Evolutionary conservation across 64 coral and sea anemone genomes (phyloP), one percentile per base, ranked within the genome.

Genomic region (Acropora yongei): DNA sequence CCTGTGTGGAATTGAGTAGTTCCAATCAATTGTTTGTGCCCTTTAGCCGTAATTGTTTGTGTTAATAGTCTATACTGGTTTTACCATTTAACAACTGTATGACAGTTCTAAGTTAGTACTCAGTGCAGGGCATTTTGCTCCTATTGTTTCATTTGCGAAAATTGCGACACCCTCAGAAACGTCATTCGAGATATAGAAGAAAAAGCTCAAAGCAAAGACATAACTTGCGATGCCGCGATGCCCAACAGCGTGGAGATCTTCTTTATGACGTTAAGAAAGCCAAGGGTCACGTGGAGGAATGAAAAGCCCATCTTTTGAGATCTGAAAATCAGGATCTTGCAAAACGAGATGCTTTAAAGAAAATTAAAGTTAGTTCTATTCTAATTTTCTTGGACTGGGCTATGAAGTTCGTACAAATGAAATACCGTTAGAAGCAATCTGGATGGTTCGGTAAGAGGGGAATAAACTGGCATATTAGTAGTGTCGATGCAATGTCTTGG

Each of bases 261-360:
- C 87, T 10, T 58, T 78, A 57, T 55, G 43, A 88, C 20, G 75
- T 77, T 41, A 76, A 48, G 40, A 88, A 78, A 41, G 55, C 17
- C 17, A 44, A 63, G 50, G 77, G 50, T 55, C 50, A 55, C 50
- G 50, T 88, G 44, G 40, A 88, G 60, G 16, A 77, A 40, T 88
- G 87, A 50, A 88, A 78, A 88, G 72, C 87, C 58, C 74, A 88
- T 44, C 76, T 88, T 58, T 44, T 88, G 53, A 88, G 87, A 61
- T 57, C 18, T 76, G 87, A 57, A 18, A 88, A 78, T 44, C 74
- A 88, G 60, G 74, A 88, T 6, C 47, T 57, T 48, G 73, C 47
- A 51, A 88, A 88, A 44, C n/a, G 78, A 41, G 20, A 76, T 11
- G 84, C 53, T 44, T n/a, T 87, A 6, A 47, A 87, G 20, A 5